Evolutionary conservation across 2,888 invertebrate species (phyloP).

Genomic region (Papilio demoleus): DNA sequence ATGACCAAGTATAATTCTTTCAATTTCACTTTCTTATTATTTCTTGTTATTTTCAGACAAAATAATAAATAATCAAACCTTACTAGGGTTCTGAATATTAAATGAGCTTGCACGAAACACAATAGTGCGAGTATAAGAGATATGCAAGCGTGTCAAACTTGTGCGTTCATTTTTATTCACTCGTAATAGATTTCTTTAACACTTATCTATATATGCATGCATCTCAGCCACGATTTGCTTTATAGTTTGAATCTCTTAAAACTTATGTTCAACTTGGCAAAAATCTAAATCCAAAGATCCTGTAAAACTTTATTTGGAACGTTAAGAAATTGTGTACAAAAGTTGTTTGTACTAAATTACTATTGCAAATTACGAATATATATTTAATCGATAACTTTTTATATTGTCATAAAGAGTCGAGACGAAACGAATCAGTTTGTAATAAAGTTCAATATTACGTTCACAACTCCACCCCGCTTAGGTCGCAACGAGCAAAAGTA

Average conservation of each 20-base stretch:
- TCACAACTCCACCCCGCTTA: constrained; percentile 7
- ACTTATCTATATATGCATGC: too few relatives aligned
- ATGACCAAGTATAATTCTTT: neutral
- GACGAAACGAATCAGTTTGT: constrained; percentile 23
- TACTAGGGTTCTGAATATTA: too few relatives aligned
- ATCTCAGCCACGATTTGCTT: too few relatives aligned
- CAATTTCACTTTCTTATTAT: neutral
- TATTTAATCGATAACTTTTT: constrained; percentile 12
- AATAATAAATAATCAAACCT: too few relatives aligned
- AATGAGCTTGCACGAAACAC: too few relatives aligned
- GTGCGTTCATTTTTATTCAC: too few relatives aligned
- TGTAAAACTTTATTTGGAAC: neutral
- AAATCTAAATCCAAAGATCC: neutral
- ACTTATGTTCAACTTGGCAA: too few relatives aligned
- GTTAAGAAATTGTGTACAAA: neutral
- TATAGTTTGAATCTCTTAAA: too few relatives aligned
- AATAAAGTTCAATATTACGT: constrained; percentile 22
- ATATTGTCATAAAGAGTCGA: constrained; percentile 14
- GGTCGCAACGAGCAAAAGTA: constrained; percentile 9
- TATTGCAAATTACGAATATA: neutral
- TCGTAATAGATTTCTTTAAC: too few relatives aligned
- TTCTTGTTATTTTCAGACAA: neutral
- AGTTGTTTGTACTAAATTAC: neutral
- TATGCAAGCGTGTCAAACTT: too few relatives aligned
- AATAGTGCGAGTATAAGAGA: too few relatives aligned